Base-by-base conservation (phyloP, 2,888 invertebrate species). In the Phortica okadai region DNA sequence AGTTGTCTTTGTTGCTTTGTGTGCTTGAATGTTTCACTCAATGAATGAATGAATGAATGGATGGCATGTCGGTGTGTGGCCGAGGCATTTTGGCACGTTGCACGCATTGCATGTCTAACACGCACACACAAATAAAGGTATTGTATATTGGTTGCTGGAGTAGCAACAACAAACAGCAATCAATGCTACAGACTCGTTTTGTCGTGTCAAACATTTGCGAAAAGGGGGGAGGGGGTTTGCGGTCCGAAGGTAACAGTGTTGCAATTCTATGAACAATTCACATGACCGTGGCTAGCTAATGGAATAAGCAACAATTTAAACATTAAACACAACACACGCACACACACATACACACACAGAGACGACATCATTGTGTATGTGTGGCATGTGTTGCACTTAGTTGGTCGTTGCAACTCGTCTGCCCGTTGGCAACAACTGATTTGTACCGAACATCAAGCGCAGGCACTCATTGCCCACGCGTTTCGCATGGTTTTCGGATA, bases 231-330 rank as follows among this genome's bases (percentile, higher is more conserved):
- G 5, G 50, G 2, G 14, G 8, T 5, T 50, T 50, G 50, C 50
- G 8, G 50, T 33, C 2, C 33, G 33, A 2, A 33, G 33, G 33
- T 33, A 33, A 33, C 33, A 50, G 50, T 50, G 50, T 50, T 3
- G 50, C 50, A 50, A 50, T 50, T 14, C 8, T 50, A 11, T 50
- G 10, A 50, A 50, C 50, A 50, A 50, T 62, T 25, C 16, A 62
- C 59, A 62, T 62, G 59, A 25, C 10, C 25, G 25, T 62, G 59
- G 21, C 59, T 21, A 76, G 80, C 83, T 83, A 87, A 87, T 86
- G 85, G 84, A 86, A 86, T 86, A 84, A 87, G 86, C 86, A 87
- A 87, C 86, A 87, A 87, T 87, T 87, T 86, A 86, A 87, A 81
- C 86, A 87, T 87, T 87, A 86, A 86, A 84, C 86, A 86, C n/a